Evolutionary conservation across 2,888 invertebrate genomes (phyloP).

Genomic region (Caenorhabditis zanzibari): DNA sequence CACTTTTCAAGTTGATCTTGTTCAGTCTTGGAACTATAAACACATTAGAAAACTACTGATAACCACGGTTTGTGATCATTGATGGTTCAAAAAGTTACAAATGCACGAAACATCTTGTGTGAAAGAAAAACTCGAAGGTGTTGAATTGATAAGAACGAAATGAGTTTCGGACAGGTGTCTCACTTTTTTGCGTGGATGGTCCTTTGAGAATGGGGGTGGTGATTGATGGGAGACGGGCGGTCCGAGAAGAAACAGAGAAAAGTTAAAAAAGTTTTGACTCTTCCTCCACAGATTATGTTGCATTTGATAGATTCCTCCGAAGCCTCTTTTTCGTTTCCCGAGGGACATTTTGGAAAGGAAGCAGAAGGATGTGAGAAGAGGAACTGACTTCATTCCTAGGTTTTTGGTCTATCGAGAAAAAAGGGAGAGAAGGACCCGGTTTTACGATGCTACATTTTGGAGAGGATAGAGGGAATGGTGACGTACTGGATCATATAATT

Average conservation of each 20-base stretch:
- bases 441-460: slow-evolving; percentile 21
- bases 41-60: too few relatives aligned
- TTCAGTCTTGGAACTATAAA: too few relatives aligned
- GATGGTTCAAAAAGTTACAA: background rate
- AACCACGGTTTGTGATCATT: too few relatives aligned
- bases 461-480: slow-evolving; percentile 6
- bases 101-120: background rate
- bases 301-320: slow-evolving; percentile 59
- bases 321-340: slow-evolving; percentile 5
- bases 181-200: slow-evolving; percentile 31
- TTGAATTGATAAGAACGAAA: slow-evolving; percentile 43
- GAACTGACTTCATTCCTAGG: slow-evolving; percentile 25
- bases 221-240: slow-evolving; percentile 46
- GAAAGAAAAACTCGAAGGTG: slow-evolving; percentile 26
- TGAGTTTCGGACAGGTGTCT: slow-evolving; percentile 42
- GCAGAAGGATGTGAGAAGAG: slow-evolving; percentile 12
- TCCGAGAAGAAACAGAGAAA: background rate
- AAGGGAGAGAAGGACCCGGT: slow-evolving; percentile 8
- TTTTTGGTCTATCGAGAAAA: slow-evolving; percentile 43
- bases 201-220: slow-evolving; percentile 37
- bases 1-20: too few relatives aligned
- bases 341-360: slow-evolving; percentile 26
- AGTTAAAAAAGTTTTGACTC: slow-evolving; percentile 1
- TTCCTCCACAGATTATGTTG: slow-evolving; percentile 57
- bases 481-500: slow-evolving; percentile 27